Percentiles rank a stretch among this genome's conserved stretches.
These are phyloP conservation scores for Istiophorus platypterus DNA, from an alignment of 2,113 vertebrate genomes.

Conservation along the genomic window DNA sequence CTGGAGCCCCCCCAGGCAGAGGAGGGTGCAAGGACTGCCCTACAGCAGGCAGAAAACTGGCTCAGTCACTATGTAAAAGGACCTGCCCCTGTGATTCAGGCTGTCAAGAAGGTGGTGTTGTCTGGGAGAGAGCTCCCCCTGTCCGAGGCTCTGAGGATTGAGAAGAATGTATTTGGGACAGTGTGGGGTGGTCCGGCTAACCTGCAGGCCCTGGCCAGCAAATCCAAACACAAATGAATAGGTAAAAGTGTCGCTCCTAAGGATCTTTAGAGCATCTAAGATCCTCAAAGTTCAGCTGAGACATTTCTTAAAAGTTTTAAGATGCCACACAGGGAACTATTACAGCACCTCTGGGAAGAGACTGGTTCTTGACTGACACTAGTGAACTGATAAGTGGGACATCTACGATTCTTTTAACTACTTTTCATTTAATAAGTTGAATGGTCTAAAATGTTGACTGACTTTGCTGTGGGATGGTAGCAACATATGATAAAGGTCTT, in stretches of 20 bases:
- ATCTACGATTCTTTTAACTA: not conserved
- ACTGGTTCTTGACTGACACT: not conserved
- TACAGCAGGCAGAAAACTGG: conserved; percentile 87
- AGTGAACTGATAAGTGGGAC: not conserved
- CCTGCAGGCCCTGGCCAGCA: conserved; percentile 87
- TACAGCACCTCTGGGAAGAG: not conserved
- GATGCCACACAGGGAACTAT: not conserved
- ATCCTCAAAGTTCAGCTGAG: not conserved
- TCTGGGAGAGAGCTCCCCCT: conserved; percentile 89
- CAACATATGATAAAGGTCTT: not conserved
- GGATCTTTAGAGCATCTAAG: not conserved
- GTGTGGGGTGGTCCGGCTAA: conserved; percentile 94
- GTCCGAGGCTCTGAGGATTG: conserved; percentile 88
- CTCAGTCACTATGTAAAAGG: conserved; percentile 84
- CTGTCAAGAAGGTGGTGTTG: conserved; percentile 88
- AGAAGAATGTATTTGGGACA: conserved; percentile 90
- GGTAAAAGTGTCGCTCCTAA: not conserved
- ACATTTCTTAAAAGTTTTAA: not conserved
- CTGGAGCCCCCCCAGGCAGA: conserved; percentile 68
- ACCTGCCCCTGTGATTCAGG: conserved; percentile 86
- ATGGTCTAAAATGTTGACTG: not conserved
- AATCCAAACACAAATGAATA: conserved; percentile 87
- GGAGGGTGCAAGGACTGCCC: conserved; percentile 33
- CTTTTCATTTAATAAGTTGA: not conserved
- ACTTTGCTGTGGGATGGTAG: not conserved